Evolutionary conservation across 2,888 invertebrate genomes (phyloP), one percentile per base, ranked within the genome.

Genomic region (Theretra japonica): DNA sequence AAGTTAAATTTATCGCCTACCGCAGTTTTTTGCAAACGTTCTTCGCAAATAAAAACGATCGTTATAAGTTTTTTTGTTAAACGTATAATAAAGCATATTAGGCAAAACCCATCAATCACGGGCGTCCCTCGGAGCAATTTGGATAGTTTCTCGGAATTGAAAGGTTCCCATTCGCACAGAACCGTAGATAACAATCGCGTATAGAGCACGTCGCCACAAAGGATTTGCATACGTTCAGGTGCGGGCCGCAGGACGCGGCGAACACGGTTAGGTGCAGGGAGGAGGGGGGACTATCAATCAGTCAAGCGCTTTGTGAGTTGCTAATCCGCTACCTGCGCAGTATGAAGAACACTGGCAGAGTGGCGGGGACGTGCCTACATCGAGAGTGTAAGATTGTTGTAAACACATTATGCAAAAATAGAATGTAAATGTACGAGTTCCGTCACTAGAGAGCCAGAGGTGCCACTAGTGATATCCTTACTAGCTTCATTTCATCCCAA

Each of bases 141-240:
- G 76, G 74, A 71, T 72, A 73, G 74, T 72, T 79, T 79, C 77
- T 75, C n/a, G 73, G 79, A 80, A 78, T 53, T 65, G 60, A 59
- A 69, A 71, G 69, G 74, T 75, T 75, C 74, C 41, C 71, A 77
- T 74, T 77, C 76, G 73, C 60, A 76, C 75, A 77, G 50, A 28
- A 48, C 41, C 15, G 11, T 21, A 60, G 60, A 60, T 50, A 53
- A 50, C 59, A 60, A 59, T 60, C 70, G 53, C 53, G 30, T 41
- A 50, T 57, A 58, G 68, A 19, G 33, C 50, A 48, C 65, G 41
- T 62, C 62, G 72, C 28, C 75, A 82, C 83, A 82, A 82, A 79
- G 78, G 78, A 83, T 83, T 83, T 83, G 83, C 83, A 82, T 83
- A 83, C 80, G 77, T 73, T 75, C 74, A 17, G 19, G 53, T 53